These are phyloP conservation scores for Drosophila saltans DNA, from an alignment of 1,140 invertebrate genomes.

Conservation along the genomic window DNA sequence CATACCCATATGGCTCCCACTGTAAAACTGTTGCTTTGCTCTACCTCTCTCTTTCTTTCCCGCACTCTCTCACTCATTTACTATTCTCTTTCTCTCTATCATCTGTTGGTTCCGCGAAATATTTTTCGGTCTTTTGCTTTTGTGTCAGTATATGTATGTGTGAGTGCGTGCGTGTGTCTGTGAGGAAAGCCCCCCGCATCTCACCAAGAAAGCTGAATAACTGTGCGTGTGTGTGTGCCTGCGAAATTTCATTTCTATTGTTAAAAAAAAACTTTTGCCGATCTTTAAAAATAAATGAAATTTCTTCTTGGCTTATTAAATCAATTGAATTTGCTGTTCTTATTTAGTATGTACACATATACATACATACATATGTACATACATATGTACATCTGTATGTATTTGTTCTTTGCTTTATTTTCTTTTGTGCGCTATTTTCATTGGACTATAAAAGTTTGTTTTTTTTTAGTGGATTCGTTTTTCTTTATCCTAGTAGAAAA, in stretches of 20 bases:
- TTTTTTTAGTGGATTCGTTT: conserved; percentile 35
- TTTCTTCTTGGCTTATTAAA: conserved; percentile 73
- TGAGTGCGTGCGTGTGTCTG: conserved; percentile 34
- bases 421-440: conserved; percentile 35
- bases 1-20: conserved; percentile 50
- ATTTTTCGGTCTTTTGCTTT: conserved; percentile 44
- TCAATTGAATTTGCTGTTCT: conserved; percentile 69
- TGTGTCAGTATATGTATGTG: conserved; percentile 37
- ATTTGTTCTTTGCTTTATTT: conserved; percentile 42
- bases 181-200: conserved; percentile 52
- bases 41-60: conserved; percentile 20
- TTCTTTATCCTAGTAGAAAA: conserved; percentile 45
- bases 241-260: conserved; percentile 55
- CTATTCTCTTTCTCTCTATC: neutral
- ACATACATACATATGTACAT: no score
- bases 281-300: conserved; percentile 56
- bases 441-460: conserved; percentile 2
- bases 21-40: conserved; percentile 21
- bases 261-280: conserved; percentile 47
- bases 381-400: no score
- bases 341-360: conserved; percentile 5
- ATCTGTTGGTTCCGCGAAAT: conserved; percentile 45
- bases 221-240: conserved; percentile 21
- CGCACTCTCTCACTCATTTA: neutral
- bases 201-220: neutral